Conservation (phyloP, 1,140 invertebrate genomes). For the Caenorhabditis briggsae region DNA sequence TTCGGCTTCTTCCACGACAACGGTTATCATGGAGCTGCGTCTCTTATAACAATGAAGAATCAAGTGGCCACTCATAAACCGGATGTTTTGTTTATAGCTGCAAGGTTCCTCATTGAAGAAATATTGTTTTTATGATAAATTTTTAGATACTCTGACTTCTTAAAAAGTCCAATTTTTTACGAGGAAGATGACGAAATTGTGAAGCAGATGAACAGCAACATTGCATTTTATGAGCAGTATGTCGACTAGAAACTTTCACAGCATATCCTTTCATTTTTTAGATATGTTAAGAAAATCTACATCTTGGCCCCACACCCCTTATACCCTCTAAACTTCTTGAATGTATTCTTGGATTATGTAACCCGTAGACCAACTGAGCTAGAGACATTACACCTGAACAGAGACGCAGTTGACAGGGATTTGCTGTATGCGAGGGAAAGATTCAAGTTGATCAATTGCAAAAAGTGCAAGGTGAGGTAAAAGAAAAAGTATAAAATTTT, state of each 20-base stretch:
- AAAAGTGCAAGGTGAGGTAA: background rate
- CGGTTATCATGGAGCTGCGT: background rate
- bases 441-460: slow-evolving; percentile 1
- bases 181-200: background rate
- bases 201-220: background rate
- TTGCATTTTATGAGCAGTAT: background rate
- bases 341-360: background rate
- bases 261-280: background rate
- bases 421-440: background rate
- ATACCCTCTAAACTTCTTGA: background rate
- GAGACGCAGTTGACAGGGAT: background rate
- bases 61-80: background rate
- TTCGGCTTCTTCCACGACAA: background rate
- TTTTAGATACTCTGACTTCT: background rate
- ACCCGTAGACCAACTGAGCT: background rate
- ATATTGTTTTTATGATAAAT: background rate
- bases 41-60: background rate
- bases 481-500: background rate
- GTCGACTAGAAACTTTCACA: background rate
- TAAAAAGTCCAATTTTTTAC: background rate
- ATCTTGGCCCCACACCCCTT: background rate
- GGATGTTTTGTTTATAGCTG: background rate
- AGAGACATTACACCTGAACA: background rate
- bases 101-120: background rate
- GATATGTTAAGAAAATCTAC: slow-evolving; percentile 22